Evolutionary conservation across 1,140 invertebrate genomes (phyloP).

Genomic region (Caenorhabditis remanei): DNA sequence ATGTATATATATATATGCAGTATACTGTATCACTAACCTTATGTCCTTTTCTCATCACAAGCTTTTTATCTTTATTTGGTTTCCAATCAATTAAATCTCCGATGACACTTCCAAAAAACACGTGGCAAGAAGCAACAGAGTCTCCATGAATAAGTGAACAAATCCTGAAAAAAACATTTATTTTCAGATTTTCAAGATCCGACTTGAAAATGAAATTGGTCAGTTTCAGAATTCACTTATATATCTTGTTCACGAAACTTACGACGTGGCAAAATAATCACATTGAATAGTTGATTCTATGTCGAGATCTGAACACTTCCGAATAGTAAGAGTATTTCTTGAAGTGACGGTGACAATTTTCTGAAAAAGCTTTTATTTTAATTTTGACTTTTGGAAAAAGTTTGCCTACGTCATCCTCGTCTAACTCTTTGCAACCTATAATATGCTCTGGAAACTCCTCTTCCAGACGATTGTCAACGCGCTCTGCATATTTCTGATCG

Average conservation of each 20-base stretch:
- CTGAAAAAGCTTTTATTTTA: not conserved
- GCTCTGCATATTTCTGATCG: conserved; percentile 19
- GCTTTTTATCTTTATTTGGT: not conserved
- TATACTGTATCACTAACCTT: not conserved
- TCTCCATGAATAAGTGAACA: conserved; percentile 31
- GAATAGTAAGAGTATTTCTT: not conserved
- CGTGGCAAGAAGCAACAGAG: not conserved
- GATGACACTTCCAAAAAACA: conserved; percentile 32
- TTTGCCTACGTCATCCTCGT: not conserved
- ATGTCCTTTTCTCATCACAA: conserved; percentile 33
- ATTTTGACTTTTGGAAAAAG: not conserved
- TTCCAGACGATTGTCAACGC: not conserved
- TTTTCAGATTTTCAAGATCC: not conserved
- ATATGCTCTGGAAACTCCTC: conserved; percentile 43
- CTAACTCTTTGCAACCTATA: not conserved
- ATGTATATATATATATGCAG: too few species aligned
- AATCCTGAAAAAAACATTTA: not conserved
- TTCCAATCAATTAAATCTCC: conserved; percentile 44
- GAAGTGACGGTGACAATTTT: conserved; percentile 2
- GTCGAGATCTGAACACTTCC: not conserved
- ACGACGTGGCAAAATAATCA: conserved; percentile 36
- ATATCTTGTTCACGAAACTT: not conserved
- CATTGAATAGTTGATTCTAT: not conserved
- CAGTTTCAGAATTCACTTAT: too few species aligned
- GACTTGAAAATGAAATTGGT: too few species aligned